These are phyloP conservation scores for Samia ricini DNA, from an alignment of 1,140 invertebrate species.

Conservation along the genomic window DNA sequence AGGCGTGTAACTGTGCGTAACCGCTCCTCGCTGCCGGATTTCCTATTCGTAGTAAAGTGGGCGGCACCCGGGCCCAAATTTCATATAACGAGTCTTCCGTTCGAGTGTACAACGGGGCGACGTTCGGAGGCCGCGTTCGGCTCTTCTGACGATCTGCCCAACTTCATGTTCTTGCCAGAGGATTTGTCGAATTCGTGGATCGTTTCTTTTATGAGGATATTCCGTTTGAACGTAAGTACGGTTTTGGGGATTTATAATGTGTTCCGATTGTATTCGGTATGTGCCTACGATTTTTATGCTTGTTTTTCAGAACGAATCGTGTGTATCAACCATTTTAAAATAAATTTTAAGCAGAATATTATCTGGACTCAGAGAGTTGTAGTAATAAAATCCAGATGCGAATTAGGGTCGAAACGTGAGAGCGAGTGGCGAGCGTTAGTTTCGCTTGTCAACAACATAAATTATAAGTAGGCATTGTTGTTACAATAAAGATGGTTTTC, in stretches of 20 bases:
- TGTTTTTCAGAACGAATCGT: constrained; percentile 5
- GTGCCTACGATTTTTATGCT: constrained; percentile 20
- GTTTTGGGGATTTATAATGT: constrained; percentile 63
- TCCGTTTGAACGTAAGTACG: constrained; percentile 52
- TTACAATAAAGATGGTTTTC: constrained; percentile 56
- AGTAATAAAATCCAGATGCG: constrained; percentile 60
- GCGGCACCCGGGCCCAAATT: constrained; percentile 69
- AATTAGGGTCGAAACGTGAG: constrained; percentile 31
- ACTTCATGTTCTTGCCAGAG: constrained; percentile 70
- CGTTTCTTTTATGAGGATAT: constrained; percentile 69
- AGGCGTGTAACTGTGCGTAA: constrained; percentile 78
- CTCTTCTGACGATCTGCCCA: constrained; percentile 69
- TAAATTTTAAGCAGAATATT: not conserved
- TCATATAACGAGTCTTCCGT: constrained; percentile 67
- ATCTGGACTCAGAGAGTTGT: constrained; percentile 1
- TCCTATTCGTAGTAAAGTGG: constrained; percentile 76
- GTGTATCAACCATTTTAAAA: constrained; percentile 15
- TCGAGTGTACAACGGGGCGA: constrained; percentile 55
- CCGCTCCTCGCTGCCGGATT: constrained; percentile 76
- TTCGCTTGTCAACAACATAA: constrained; percentile 66
- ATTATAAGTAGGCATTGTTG: constrained; percentile 67
- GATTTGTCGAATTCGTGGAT: constrained; percentile 69
- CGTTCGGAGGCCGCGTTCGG: constrained; percentile 61
- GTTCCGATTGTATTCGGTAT: constrained; percentile 47
- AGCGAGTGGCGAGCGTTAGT: constrained; percentile 44